Base-by-base conservation (phyloP, 2,113 vertebrate genomes). In the Bos javanicus region DNA sequence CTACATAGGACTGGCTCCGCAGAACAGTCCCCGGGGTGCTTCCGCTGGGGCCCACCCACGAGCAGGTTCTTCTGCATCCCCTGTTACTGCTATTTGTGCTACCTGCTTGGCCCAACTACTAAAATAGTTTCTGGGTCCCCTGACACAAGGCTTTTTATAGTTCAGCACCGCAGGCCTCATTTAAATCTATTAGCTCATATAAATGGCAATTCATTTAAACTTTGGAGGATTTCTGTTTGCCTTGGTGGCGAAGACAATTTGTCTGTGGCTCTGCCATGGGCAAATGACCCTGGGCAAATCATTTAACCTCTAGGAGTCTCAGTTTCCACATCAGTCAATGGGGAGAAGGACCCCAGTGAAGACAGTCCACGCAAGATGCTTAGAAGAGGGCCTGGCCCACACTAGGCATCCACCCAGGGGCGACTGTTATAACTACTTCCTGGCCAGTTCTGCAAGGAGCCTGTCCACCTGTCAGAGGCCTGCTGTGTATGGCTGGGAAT, bases 131-230 rank as follows among this genome's bases (percentile, higher is more conserved):
- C 98, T 93, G 94, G 88, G 97, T 98, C 98, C 97, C 98, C 95
- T 95, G 98, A 97, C 95, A 95, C 17, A 9, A 0, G 39, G 62
- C 84, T 97, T 98, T 98, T 98, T 98, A 96, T 97, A 96, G 98
- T 97, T 97, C 57, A 95, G 95, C 95, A 78, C 98, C 14, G 39
- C 97, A 97, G 98, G 98, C 96, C 97, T 99, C 98, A 98, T 98
- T 98, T 98, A 97, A 98, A 99, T 98, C 98, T 98, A 97, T 99
- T 98, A 98, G 98, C 98, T 99, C 97, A 98, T 97, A 98, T 97
- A 98, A 98, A 98, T 85, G 97, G 78, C 94, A 97, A 98, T 98
- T 99, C 99, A 98, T 98, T 99, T 99, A 99, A 99, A 99, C 99
- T 99, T 99, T 97, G 98, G 99, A 90, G 98, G 50, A 46, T 84